Base-by-base conservation (phyloP, 2,888 invertebrate genomes). In the Dioctria linearis region DNA sequence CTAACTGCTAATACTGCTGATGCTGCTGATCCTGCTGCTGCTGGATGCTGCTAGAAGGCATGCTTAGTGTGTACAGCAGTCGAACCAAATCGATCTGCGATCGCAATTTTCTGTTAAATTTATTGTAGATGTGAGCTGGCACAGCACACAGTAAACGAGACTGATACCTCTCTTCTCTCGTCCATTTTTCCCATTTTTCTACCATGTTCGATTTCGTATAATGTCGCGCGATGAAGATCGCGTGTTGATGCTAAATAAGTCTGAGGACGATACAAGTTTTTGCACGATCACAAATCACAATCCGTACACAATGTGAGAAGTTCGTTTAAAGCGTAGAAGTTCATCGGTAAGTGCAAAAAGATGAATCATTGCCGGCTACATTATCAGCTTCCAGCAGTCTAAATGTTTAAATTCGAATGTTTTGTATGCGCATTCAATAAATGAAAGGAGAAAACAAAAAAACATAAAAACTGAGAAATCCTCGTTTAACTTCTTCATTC, bases 171-270 rank as follows among this genome's bases (percentile, higher is more conserved):
- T 25, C 25, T 25, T 25, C 25, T 71, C 61, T 57, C 75, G 51
- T 75, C 65, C 65, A 57, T 80, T 80, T 80, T 73, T 80, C 54
- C 65, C 65, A 57, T 80, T 80, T 80, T 73, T 80, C 54, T 61
- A 73, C 75, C 51, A 63, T 76, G 76, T 76, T 63, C 63, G 63
- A 49, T 37, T 76, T 63, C 59, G 78, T 78, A 78, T 66, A 78
- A 78, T 78, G 78, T 78, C 78, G 78, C 78, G 78, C 78, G 63
- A 71, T 71, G 63, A 80, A 80, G 82, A 80, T 82, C 80, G 82
- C 82, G 82, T 82, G 82, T 82, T 82, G 82, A 82, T 82, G 82
- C 65, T 82, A 80, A 82, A 82, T 82, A 82, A 80, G 82, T 80
- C 78, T 73, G 75, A 73, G 65, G 54, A 49, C 49, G 59, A 61